phyloP scores from a whole-genome alignment of 2,888 invertebrate genomes.

The Bhutanitis thaidina region DNA sequence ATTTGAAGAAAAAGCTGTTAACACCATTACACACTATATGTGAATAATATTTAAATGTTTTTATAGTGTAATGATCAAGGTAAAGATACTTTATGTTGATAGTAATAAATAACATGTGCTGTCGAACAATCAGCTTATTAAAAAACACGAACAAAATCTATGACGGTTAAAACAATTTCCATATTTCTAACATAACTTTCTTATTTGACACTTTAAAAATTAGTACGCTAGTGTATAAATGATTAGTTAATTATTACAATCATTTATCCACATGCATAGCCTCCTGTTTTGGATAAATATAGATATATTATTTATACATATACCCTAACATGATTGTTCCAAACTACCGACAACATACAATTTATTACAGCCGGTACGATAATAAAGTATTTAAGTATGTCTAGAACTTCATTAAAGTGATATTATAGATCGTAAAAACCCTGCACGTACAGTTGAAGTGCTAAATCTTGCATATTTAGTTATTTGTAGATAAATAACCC shows the following conservation, averaged over 20 bases:
- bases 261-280: not conserved
- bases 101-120: conserved; percentile 9
- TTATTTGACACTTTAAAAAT: conserved; percentile 12
- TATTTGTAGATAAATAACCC: conserved; percentile 48
- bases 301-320: not conserved
- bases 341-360: not conserved
- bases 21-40: no score
- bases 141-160: conserved; percentile 13
- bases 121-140: conserved; percentile 14
- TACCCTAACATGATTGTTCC: not conserved
- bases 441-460: conserved; percentile 15
- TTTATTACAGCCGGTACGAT: conserved; percentile 15
- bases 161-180: conserved; percentile 14
- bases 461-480: conserved; percentile 53
- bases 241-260: conserved; percentile 9
- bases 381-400: conserved; percentile 29
- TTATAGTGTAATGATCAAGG: no score
- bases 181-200: conserved; percentile 16
- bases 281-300: not conserved
- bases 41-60: no score
- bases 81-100: not conserved
- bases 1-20: no score
- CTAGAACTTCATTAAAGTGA: conserved; percentile 35
- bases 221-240: conserved; percentile 13
- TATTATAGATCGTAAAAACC: conserved; percentile 47